phyloP scores from a whole-genome alignment of 2,888 invertebrate genomes.

The Netelia inedita region DNA sequence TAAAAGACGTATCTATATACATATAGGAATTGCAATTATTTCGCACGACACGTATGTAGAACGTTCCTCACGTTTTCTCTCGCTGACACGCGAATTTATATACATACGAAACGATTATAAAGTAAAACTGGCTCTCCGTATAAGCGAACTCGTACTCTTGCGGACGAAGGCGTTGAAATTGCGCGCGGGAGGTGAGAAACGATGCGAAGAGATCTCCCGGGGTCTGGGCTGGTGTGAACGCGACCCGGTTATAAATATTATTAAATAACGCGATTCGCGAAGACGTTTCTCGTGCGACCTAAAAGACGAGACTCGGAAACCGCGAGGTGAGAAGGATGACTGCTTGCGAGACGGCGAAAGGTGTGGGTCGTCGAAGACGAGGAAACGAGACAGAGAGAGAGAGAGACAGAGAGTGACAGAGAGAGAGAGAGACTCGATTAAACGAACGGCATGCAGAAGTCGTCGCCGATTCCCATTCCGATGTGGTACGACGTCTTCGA shows the following conservation, averaged over 20 bases:
- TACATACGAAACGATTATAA: not conserved
- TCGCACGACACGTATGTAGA: not conserved
- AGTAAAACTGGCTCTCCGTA: slow-evolving; percentile 4
- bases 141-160: slow-evolving; percentile 5
- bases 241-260: slow-evolving; percentile 79
- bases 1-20: not conserved
- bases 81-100: slow-evolving; percentile 23
- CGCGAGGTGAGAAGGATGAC: not conserved
- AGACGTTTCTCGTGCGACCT: slow-evolving; percentile 10
- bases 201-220: slow-evolving; percentile 40
- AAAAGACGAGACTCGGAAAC: not conserved
- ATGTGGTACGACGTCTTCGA: slow-evolving; percentile 1
- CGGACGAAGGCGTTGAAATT: slow-evolving; percentile 11
- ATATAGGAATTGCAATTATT: slow-evolving; percentile 32
- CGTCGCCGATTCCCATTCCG: slow-evolving; percentile 21
- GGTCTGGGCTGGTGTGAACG: slow-evolving; percentile 60
- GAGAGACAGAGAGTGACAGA: not conserved
- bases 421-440: slow-evolving; percentile 12
- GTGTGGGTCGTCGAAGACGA: slow-evolving; percentile 21
- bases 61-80: slow-evolving; percentile 27
- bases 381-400: not conserved
- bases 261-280: slow-evolving; percentile 72
- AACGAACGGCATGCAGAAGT: not conserved
- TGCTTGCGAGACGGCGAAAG: slow-evolving; percentile 4
- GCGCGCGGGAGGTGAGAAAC: slow-evolving; percentile 54